Conservation (phyloP, 1,140 invertebrate species). For the Drosophila lacteicornis region DNA sequence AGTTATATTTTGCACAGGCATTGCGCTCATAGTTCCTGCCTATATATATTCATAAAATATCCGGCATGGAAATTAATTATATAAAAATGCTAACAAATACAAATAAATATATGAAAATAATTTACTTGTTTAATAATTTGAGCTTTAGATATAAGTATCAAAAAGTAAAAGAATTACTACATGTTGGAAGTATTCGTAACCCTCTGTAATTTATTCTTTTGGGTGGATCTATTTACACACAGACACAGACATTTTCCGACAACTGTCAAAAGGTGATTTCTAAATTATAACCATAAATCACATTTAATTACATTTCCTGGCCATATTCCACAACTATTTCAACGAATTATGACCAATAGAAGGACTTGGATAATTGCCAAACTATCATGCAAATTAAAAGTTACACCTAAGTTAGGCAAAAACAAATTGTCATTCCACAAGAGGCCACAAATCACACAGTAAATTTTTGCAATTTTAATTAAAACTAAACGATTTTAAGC, state of each 20-base stretch:
- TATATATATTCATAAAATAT: neutral
- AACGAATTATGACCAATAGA: slow-evolving; percentile 10
- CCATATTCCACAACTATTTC: slow-evolving; percentile 6
- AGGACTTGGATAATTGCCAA: slow-evolving; percentile 19
- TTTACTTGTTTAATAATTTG: neutral
- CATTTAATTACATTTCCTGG: slow-evolving; percentile 4
- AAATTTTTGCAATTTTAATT: slow-evolving; percentile 45
- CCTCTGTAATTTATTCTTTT: too few relatives aligned
- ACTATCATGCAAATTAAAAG: slow-evolving; percentile 29
- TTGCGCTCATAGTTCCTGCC: neutral
- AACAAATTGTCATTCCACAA: slow-evolving; percentile 43
- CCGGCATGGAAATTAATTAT: neutral
- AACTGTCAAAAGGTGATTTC: neutral
- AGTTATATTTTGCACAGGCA: slow-evolving; percentile 22
- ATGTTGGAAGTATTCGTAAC: too few relatives aligned
- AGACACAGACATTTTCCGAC: neutral
- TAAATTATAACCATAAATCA: slow-evolving; percentile 3
- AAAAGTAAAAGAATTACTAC: too few relatives aligned
- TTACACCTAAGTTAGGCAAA: slow-evolving; percentile 13
- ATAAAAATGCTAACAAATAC: neutral
- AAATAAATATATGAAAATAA: too few relatives aligned
- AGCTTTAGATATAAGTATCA: neutral
- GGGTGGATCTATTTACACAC: too few relatives aligned
- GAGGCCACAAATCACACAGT: slow-evolving; percentile 42
- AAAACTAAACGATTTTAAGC: slow-evolving; percentile 51